Conservation (phyloP, 2,888 invertebrate species). For the Rhingia campestris region DNA sequence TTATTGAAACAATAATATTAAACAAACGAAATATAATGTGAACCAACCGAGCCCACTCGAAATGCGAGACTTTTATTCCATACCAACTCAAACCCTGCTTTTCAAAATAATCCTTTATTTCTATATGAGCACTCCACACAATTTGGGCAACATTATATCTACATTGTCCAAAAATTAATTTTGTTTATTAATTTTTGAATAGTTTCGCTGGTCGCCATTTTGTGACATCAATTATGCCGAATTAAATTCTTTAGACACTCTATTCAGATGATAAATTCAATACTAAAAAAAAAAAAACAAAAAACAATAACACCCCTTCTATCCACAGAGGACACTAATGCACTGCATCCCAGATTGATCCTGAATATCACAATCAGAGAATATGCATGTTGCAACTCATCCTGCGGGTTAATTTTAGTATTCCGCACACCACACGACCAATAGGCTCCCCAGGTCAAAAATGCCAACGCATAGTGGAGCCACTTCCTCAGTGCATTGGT, state of each 20-base stretch:
- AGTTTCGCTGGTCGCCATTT: constrained; percentile 43
- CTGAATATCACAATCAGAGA: constrained; percentile 46
- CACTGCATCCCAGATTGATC: constrained; percentile 33
- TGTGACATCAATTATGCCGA: constrained; percentile 67
- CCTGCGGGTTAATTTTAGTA: constrained; percentile 68
- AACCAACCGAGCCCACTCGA: not conserved
- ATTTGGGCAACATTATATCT: constrained; percentile 11
- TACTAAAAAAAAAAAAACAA: constrained; percentile 22
- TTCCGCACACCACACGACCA: constrained; percentile 49
- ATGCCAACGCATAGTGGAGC: constrained; percentile 63
- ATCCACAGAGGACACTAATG: not conserved
- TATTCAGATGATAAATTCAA: constrained; percentile 11
- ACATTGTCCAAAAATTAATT: constrained; percentile 52
- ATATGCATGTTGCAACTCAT: constrained; percentile 42
- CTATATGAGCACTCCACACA: not conserved
- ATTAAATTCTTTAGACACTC: constrained; percentile 66
- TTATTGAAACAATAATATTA: too few relatives aligned
- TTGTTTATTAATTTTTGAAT: constrained; percentile 69
- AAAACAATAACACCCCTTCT: constrained; percentile 7
- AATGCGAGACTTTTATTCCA: not conserved
- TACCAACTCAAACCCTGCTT: not conserved
- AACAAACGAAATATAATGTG: not conserved
- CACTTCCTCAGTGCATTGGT: constrained; percentile 38
- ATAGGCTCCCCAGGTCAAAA: constrained; percentile 60
- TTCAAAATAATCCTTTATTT: not conserved